These are phyloP conservation scores for Myoxocephalus aenaeus DNA, from an alignment of 2,797 vertebrate genomes.

Conservation along the genomic window DNA sequence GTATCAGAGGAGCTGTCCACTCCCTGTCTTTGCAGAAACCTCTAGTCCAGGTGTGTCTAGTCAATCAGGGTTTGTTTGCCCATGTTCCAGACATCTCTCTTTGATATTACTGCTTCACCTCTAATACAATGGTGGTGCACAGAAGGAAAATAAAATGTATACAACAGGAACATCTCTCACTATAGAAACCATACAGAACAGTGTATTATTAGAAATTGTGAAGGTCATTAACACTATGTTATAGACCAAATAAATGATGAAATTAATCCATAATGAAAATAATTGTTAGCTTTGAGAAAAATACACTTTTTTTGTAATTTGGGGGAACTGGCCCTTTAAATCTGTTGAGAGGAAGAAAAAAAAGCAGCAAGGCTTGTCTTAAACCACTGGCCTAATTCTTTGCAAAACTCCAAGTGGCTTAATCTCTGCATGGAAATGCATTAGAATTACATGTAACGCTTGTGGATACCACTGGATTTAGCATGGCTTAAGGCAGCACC, in stretches of 20 bases:
- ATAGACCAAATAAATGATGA: not conserved
- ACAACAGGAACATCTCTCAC: not conserved
- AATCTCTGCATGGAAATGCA: constrained; percentile 60
- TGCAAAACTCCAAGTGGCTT: constrained; percentile 52
- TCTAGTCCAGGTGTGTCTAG: not conserved
- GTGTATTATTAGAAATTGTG: not conserved
- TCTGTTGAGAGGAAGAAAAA: constrained; percentile 1
- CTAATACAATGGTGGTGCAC: not conserved
- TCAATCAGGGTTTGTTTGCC: not conserved
- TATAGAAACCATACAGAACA: no score
- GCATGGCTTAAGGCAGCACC: constrained; percentile 45
- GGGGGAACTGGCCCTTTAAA: constrained; percentile 10
- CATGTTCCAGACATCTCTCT: not conserved
- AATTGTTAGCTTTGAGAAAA: not conserved
- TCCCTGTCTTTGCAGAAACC: not conserved
- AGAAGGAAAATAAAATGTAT: not conserved
- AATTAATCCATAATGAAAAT: not conserved
- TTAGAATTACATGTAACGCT: constrained; percentile 48
- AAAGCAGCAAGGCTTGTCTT: constrained; percentile 24
- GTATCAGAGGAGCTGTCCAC: constrained; percentile 4
- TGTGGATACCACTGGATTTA: constrained; percentile 38
- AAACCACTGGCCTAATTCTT: constrained; percentile 52
- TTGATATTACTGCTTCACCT: not conserved
- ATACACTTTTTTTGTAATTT: not conserved
- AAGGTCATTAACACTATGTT: not conserved